phyloP scores from a whole-genome alignment of 2,888 invertebrate species.

The Microchrysa polita region DNA sequence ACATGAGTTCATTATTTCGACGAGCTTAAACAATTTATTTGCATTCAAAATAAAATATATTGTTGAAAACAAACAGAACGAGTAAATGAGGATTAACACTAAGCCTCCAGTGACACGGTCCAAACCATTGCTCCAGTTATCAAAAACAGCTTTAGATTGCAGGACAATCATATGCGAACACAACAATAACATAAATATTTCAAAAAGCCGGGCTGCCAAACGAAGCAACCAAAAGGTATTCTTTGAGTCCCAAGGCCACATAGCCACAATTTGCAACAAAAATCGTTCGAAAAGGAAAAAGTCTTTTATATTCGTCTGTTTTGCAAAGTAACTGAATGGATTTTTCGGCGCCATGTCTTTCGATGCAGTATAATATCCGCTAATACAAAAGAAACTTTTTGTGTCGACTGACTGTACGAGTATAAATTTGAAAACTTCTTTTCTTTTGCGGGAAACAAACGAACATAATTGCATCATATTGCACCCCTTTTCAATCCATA shows the following conservation, averaged over 20 bases:
- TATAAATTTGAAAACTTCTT: too few species aligned
- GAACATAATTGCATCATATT: too few species aligned
- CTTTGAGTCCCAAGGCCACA: constrained; percentile 7
- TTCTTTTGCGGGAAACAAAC: too few species aligned
- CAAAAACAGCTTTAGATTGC: not conserved
- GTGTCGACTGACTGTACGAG: too few species aligned
- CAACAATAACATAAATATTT: not conserved
- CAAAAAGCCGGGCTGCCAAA: not conserved
- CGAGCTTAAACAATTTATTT: not conserved
- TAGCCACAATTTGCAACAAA: not conserved
- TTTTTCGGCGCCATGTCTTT: not conserved
- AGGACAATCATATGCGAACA: not conserved
- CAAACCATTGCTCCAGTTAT: not conserved
- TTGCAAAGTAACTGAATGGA: not conserved
- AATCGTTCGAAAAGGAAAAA: constrained; percentile 1
- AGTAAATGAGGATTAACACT: not conserved
- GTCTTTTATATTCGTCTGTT: not conserved
- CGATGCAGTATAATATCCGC: too few species aligned
- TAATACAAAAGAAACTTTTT: too few species aligned
- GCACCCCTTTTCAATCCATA: too few species aligned
- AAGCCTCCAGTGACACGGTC: not conserved
- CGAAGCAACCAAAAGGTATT: not conserved
- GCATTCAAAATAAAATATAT: not conserved
- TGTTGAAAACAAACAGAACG: not conserved
- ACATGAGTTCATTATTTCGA: not conserved